Conservation (phyloP, 2,888 invertebrate genomes). For the Nomada flava region DNA sequence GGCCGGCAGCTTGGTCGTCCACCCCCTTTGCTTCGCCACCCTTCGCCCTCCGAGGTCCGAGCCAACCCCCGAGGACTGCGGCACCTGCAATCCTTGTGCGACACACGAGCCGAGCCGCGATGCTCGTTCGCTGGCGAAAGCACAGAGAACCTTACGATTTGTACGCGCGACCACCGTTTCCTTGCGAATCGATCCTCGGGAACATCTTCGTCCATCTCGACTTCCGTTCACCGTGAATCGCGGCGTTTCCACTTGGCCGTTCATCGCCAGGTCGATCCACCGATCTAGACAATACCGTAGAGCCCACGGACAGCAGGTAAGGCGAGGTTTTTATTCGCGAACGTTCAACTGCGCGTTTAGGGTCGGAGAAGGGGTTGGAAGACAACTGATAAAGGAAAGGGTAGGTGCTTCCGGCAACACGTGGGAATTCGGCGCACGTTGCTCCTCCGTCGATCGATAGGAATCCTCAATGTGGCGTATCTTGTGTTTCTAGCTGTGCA, state of each 20-base stretch:
- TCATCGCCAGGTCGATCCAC: neutral
- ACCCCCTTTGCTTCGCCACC: conserved; percentile 59
- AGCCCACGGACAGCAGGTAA: conserved; percentile 4
- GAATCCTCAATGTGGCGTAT: conserved; percentile 20
- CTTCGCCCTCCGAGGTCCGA: conserved; percentile 72
- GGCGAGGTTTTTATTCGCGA: conserved; percentile 10
- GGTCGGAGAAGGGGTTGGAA: neutral
- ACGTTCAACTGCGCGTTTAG: neutral
- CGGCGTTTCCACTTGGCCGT: neutral
- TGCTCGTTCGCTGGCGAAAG: too few species aligned
- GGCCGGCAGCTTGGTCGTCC: conserved; percentile 35
- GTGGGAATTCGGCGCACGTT: conserved; percentile 41
- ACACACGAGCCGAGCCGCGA: conserved; percentile 39
- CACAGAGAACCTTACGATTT: conserved; percentile 3
- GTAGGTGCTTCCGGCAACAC: conserved; percentile 15
- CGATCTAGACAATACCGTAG: neutral
- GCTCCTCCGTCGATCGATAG: conserved; percentile 36
- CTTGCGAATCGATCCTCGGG: conserved; percentile 28
- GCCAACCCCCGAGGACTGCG: conserved; percentile 79
- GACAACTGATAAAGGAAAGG: conserved; percentile 1
- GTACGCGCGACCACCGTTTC: conserved; percentile 9
- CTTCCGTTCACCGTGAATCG: conserved; percentile 18
- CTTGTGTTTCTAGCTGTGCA: neutral
- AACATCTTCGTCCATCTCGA: conserved; percentile 22
- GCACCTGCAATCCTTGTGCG: conserved; percentile 80